These are phyloP conservation scores for Danaus melanippus DNA, from an alignment of 1,140 invertebrate species.

Conservation along the genomic window DNA sequence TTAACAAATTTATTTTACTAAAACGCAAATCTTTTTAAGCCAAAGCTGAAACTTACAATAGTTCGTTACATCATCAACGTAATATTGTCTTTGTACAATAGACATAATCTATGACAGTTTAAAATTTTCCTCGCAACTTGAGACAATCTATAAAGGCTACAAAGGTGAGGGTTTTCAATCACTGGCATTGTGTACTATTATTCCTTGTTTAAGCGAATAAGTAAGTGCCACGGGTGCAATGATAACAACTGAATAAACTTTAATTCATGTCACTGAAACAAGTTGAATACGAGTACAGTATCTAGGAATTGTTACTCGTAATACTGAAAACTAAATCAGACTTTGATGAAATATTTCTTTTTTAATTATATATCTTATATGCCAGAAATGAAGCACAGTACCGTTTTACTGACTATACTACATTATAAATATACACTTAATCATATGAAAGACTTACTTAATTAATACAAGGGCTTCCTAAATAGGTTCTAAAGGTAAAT, in stretches of 20 bases:
- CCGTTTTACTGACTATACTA: no score
- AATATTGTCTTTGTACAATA: conserved; percentile 7
- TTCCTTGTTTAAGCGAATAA: conserved; percentile 29
- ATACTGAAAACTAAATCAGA: background rate
- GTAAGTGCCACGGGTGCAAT: conserved; percentile 25
- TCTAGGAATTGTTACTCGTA: background rate
- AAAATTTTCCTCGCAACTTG: conserved; percentile 25
- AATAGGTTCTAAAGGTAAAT: no score
- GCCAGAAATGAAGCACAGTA: no score
- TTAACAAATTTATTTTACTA: no score
- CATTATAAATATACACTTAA: no score
- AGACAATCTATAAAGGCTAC: conserved; percentile 31
- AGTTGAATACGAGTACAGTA: background rate
- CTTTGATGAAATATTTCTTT: no score
- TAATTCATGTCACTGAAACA: conserved; percentile 5
- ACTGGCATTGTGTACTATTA: conserved; percentile 26
- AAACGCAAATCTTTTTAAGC: no score
- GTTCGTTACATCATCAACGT: no score
- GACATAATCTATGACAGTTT: conserved; percentile 22
- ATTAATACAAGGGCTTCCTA: no score
- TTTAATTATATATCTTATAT: no score
- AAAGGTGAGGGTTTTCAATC: conserved; percentile 30
- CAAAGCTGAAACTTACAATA: no score
- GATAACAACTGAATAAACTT: conserved; percentile 17
- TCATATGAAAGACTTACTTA: no score